Conservation (phyloP, 92 coral and sea anemone species). For the Nematostella vectensis region DNA sequence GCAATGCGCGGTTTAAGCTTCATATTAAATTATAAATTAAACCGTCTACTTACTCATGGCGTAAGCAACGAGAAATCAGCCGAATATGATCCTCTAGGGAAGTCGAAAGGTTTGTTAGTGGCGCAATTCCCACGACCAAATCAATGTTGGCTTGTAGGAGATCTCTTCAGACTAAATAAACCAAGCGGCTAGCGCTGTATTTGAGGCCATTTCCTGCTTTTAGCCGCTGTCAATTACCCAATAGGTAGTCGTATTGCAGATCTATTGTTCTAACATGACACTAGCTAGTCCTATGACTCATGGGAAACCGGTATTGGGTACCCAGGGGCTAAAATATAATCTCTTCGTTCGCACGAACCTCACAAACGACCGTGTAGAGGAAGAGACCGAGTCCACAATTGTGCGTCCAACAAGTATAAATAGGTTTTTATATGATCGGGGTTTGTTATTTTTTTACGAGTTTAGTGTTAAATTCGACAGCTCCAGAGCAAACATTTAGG, state of each 20-base stretch:
- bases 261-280: constrained; percentile 18
- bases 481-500: neutral
- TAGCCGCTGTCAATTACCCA: constrained; percentile 28
- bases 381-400: too few species aligned
- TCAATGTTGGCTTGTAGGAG: neutral
- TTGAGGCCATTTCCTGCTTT: constrained; percentile 31
- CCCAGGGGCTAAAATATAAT: too few species aligned
- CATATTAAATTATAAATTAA: neutral
- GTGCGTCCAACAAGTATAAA: too few species aligned
- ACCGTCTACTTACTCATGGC: neutral
- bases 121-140: neutral
- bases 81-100: neutral
- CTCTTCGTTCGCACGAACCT: too few species aligned
- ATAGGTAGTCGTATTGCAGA: constrained; percentile 6
- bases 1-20: neutral
- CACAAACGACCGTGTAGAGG: too few species aligned
- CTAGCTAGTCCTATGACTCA: too few species aligned
- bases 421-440: too few species aligned
- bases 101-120: too few species aligned
- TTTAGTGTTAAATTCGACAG: neutral
- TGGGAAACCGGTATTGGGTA: neutral
- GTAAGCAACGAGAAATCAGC: neutral
- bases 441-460: neutral
- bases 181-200: constrained; percentile 1
- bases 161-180: constrained; percentile 3